Evolutionary conservation across 2,888 invertebrate species (phyloP).

Genomic region (Pristionchus maxplancki): DNA sequence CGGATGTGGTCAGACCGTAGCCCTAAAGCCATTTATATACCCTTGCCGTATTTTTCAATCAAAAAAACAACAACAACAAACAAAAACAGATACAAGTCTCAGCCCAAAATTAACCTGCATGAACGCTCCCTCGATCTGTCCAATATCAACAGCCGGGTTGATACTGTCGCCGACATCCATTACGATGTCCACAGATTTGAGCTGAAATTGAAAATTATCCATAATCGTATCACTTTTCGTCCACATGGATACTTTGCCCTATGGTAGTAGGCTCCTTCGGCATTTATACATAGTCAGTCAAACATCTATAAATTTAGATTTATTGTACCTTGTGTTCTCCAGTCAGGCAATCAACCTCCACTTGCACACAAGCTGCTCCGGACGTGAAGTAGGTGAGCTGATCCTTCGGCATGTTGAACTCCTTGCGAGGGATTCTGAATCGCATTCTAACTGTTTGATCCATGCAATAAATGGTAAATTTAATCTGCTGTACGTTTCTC

Average conservation of each 20-base stretch:
- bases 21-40: no score
- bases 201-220: constrained; percentile 78
- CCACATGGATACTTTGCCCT: no score
- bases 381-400: constrained; percentile 85
- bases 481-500: no score
- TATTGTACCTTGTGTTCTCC: constrained; percentile 87
- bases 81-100: no score
- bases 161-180: constrained; percentile 96
- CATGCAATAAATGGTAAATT: no score
- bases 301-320: no score
- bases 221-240: no score
- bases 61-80: no score
- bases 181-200: constrained; percentile 91
- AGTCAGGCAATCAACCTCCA: constrained; percentile 93
- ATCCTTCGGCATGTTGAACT: constrained; percentile 53
- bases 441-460: no score
- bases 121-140: constrained; percentile 95
- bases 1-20: constrained; percentile 90
- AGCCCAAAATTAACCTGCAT: constrained; percentile 86
- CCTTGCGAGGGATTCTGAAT: constrained; percentile 58
- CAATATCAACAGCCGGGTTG: constrained; percentile 96
- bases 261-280: no score
- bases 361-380: constrained; percentile 89
- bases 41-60: no score
- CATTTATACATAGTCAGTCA: no score